Conservation (phyloP, 2,888 invertebrate genomes). For the Drosophila barbarae region DNA sequence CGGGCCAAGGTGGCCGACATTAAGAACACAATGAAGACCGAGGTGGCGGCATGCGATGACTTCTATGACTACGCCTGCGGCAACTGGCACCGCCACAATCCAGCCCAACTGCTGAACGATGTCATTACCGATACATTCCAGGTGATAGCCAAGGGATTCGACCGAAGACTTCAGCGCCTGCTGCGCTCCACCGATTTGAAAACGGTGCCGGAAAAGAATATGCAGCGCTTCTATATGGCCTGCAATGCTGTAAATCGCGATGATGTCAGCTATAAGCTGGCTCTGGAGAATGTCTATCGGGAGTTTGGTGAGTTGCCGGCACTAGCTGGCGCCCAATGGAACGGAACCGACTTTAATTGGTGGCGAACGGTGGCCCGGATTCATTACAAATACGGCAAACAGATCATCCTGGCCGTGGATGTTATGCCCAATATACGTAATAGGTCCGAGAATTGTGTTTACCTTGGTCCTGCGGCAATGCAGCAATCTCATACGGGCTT, state of each 20-base stretch:
- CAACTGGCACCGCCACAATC: slow-evolving; percentile 83
- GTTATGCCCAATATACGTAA: slow-evolving; percentile 65
- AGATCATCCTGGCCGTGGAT: slow-evolving; percentile 66
- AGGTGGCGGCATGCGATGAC: slow-evolving; percentile 87
- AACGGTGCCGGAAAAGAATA: slow-evolving; percentile 53
- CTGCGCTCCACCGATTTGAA: slow-evolving; percentile 34
- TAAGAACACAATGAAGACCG: slow-evolving; percentile 86
- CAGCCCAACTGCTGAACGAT: slow-evolving; percentile 60
- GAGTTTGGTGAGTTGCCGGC: slow-evolving; percentile 69
- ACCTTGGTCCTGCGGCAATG: slow-evolving; percentile 58
- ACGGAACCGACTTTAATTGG: slow-evolving; percentile 67
- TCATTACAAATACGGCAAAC: slow-evolving; percentile 65
- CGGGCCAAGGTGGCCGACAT: slow-evolving; percentile 85
- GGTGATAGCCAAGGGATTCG: slow-evolving; percentile 60
- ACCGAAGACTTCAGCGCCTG: slow-evolving; percentile 52
- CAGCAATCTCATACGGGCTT: slow-evolving; percentile 15
- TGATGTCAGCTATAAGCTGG: slow-evolving; percentile 54
- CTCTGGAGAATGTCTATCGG: slow-evolving; percentile 49
- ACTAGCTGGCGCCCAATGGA: slow-evolving; percentile 48
- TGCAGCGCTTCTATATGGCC: slow-evolving; percentile 72
- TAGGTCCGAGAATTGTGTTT: slow-evolving; percentile 60
- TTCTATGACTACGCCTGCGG: slow-evolving; percentile 93
- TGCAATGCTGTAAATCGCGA: slow-evolving; percentile 51
- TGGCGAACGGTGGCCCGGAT: slow-evolving; percentile 67
- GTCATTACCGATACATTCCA: slow-evolving; percentile 65